phyloP scores from a whole-genome alignment of 2,888 invertebrate species.

The Punctoribates punctum region DNA sequence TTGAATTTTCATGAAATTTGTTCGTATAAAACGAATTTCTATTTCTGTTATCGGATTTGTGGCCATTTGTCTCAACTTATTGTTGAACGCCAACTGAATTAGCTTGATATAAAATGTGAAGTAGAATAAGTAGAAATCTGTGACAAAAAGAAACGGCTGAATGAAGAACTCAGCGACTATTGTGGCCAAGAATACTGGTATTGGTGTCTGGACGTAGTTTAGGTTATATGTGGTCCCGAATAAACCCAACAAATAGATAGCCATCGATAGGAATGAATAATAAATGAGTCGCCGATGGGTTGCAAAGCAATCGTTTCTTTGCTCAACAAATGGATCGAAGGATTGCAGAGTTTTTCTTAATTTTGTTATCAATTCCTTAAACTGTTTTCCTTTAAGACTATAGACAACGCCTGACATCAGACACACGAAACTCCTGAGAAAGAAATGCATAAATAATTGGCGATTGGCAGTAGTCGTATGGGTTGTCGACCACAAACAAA shows the following conservation, averaged over 20 bases:
- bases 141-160: not conserved
- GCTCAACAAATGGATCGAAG: not conserved
- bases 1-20: not conserved
- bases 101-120: slow-evolving; percentile 1
- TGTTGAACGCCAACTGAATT: not conserved
- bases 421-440: not conserved
- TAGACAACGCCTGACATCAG: not conserved
- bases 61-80: not conserved
- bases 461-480: slow-evolving; percentile 5
- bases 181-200: not conserved
- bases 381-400: not conserved
- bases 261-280: not conserved
- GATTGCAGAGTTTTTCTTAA: not conserved
- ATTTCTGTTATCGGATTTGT: not conserved
- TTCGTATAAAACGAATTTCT: not conserved
- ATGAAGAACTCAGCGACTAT: not conserved
- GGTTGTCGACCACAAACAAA: not conserved
- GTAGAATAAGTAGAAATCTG: slow-evolving; percentile 1
- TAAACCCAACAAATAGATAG: not conserved
- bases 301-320: not conserved
- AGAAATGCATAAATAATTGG: not conserved
- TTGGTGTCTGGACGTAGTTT: not conserved
- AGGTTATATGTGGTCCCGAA: not conserved
- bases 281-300: not conserved
- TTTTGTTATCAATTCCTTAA: not conserved